These are phyloP conservation scores for Clanis bilineata DNA, from an alignment of 2,888 invertebrate genomes.

Conservation along the genomic window DNA sequence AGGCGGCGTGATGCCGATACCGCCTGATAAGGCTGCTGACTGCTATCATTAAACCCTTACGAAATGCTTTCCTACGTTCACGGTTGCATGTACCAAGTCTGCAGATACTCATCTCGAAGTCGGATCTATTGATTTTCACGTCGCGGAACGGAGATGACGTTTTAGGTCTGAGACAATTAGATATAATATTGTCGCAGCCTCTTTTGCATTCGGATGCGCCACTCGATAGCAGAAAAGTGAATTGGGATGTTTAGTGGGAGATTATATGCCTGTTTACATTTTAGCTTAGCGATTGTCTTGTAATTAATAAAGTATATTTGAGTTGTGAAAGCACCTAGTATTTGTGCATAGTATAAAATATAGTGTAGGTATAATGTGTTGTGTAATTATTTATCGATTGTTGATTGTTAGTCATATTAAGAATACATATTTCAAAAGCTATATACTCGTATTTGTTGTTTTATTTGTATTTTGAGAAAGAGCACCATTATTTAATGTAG, in stretches of 20 bases:
- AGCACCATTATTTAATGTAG: no score
- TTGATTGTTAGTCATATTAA: no score
- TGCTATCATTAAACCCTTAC: conserved; percentile 74
- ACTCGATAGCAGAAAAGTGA: conserved; percentile 26
- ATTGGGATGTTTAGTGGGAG: not conserved
- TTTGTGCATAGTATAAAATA: not conserved
- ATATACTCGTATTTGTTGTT: not conserved
- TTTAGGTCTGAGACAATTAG: conserved; percentile 35
- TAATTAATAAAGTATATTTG: not conserved
- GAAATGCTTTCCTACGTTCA: not conserved
- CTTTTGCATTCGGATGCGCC: conserved; percentile 56
- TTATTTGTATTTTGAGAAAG: not conserved
- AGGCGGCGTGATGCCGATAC: conserved; percentile 65
- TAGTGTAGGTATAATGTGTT: not conserved
- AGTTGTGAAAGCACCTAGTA: not conserved
- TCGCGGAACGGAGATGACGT: conserved; percentile 46
- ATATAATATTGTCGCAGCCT: conserved; percentile 59
- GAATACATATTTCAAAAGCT: no score
- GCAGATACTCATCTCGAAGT: conserved; percentile 50
- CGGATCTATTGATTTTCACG: conserved; percentile 70
- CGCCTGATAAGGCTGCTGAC: conserved; percentile 71
- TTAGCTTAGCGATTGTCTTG: not conserved
- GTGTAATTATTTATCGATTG: no score
- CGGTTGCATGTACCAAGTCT: not conserved
- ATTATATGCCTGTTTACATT: not conserved